These are phyloP conservation scores for Brachionus calyciflorus DNA, from an alignment of 1,140 invertebrate genomes.

Conservation along the genomic window DNA sequence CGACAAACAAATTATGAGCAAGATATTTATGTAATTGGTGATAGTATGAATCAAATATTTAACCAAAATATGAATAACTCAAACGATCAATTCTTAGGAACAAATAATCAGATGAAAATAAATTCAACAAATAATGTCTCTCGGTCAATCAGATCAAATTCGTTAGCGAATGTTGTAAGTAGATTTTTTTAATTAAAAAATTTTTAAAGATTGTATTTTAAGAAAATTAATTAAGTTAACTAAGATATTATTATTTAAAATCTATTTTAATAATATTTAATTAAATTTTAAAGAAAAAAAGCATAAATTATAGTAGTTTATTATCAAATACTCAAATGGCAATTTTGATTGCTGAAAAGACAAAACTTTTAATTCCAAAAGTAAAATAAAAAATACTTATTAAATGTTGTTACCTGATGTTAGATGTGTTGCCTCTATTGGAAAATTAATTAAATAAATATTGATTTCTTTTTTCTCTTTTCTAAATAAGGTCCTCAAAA, in stretches of 20 bases:
- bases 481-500: constrained; percentile 65
- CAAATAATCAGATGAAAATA: constrained; percentile 46
- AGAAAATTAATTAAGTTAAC: constrained; percentile 37
- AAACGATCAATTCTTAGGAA: constrained; percentile 48
- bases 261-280: too few species aligned
- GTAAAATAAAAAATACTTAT: neutral
- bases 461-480: neutral
- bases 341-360: constrained; percentile 86
- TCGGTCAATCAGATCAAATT: constrained; percentile 72
- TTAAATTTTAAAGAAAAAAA: constrained; percentile 38
- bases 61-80: constrained; percentile 48
- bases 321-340: constrained; percentile 88
- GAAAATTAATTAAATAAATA: too few species aligned
- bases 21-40: constrained; percentile 40
- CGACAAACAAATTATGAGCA: neutral
- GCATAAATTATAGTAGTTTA: constrained; percentile 47
- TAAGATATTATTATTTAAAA: too few species aligned
- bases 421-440: too few species aligned
- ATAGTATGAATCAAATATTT: neutral
- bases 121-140: constrained; percentile 47
- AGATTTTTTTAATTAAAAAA: neutral
- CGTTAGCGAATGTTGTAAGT: constrained; percentile 79
- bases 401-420: too few species aligned
- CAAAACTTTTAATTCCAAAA: constrained; percentile 76
- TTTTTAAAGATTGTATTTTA: constrained; percentile 20